Conservation (phyloP, 2,888 invertebrate genomes). For the Timema cristinae region DNA sequence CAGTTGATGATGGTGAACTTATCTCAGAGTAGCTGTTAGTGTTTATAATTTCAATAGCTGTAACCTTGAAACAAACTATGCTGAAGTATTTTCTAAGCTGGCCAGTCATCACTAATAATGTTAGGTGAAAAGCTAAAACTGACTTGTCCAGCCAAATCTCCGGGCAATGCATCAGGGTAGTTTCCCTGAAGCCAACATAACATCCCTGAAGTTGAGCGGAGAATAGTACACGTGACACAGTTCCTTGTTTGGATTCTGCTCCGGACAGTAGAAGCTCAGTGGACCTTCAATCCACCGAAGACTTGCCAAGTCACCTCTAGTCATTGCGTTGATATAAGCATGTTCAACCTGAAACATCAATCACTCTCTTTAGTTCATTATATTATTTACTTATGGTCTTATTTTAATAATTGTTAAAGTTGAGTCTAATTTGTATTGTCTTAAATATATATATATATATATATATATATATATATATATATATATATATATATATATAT, state of each 20-base stretch:
- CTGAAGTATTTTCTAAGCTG: too few species aligned
- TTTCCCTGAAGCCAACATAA: constrained; percentile 97
- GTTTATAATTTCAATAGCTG: too few species aligned
- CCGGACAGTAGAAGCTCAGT: constrained; percentile 53
- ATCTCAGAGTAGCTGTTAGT: too few species aligned
- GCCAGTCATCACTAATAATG: too few species aligned
- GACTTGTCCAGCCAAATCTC: constrained; percentile 69
- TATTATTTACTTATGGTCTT: too few species aligned
- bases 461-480: not conserved
- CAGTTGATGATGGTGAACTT: too few species aligned
- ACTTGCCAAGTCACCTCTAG: constrained; percentile 90
- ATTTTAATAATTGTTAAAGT: too few species aligned
- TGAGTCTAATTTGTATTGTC: too few species aligned
- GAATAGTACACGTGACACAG: constrained; percentile 88
- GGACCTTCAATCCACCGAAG: constrained; percentile 91
- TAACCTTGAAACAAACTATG: too few species aligned
- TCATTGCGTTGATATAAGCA: constrained; percentile 91
- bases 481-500: not conserved
- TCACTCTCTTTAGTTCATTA: not conserved
- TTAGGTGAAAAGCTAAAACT: constrained; percentile 14
- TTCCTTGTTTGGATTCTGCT: constrained; percentile 51
- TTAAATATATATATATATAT: too few species aligned
- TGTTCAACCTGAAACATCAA: constrained; percentile 67
- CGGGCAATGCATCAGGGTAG: constrained; percentile 95
- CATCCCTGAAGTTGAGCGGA: constrained; percentile 95